A percentile compares a stretch with the other conserved stretches of the same genome.
phyloP scores from a whole-genome alignment of 2,797 vertebrate genomes.

The Darevskia nairensis region DNA sequence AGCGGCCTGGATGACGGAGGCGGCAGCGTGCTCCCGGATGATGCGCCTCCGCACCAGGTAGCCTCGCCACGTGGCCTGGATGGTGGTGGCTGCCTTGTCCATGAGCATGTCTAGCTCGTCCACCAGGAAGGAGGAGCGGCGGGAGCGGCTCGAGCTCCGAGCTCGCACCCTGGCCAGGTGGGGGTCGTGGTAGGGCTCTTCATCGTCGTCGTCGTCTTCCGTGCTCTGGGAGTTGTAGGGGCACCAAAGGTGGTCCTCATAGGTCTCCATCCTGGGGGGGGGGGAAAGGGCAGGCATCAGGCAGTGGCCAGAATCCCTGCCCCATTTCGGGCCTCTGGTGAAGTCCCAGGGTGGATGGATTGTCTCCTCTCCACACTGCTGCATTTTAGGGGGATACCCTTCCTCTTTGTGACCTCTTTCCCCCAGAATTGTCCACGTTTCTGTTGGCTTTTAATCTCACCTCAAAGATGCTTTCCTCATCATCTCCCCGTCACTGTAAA shows the following conservation, averaged over 20 bases:
- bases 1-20: not conserved
- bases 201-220: not conserved
- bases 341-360: not conserved
- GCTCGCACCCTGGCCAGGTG: not conserved
- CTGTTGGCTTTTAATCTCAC: not conserved
- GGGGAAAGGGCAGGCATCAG: not conserved
- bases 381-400: not conserved
- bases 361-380: not conserved
- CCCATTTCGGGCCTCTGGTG: not conserved
- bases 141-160: not conserved
- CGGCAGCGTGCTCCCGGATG: not conserved
- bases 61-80: conserved; percentile 41
- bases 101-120: conserved; percentile 37
- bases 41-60: not conserved
- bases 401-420: not conserved
- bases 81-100: conserved; percentile 31
- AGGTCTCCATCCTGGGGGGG: conserved; percentile 26
- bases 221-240: not conserved
- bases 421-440: not conserved
- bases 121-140: conserved; percentile 30
- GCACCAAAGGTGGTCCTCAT: not conserved
- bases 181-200: not conserved
- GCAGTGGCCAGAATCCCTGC: rapidly evolving
- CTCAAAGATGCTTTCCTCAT: not conserved
- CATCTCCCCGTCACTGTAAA: not conserved